Conservation (phyloP, 2,797 vertebrate genomes). For the Microchirus variegatus region DNA sequence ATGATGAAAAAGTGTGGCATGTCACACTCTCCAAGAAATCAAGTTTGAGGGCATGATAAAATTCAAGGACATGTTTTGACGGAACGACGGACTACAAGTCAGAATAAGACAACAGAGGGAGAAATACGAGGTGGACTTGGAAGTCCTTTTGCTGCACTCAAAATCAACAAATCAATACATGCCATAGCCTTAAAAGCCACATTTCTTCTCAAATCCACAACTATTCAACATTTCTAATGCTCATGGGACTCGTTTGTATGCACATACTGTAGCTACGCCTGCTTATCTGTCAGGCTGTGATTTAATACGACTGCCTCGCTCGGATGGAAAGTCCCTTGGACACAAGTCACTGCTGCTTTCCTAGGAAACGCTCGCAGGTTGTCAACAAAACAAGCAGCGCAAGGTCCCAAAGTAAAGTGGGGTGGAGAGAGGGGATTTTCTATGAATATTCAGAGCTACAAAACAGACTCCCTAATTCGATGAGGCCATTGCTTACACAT, state of each 20-base stretch:
- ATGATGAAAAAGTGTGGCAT: slow-evolving; percentile 1
- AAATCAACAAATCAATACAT: no score
- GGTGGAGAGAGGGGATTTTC: slow-evolving; percentile 62
- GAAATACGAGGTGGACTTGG: no score
- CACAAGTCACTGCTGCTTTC: slow-evolving; percentile 42
- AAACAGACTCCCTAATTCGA: slow-evolving; percentile 61
- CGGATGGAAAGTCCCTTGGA: slow-evolving; percentile 54
- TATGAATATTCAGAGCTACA: slow-evolving; percentile 75
- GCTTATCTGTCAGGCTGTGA: slow-evolving; percentile 3
- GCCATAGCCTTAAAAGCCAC: no score
- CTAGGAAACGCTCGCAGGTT: slow-evolving; percentile 48
- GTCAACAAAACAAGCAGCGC: slow-evolving; percentile 53
- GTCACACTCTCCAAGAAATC: no score
- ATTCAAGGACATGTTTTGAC: no score
- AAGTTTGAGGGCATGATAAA: no score
- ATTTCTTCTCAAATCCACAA: no score
- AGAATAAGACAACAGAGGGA: no score
- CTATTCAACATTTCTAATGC: no score
- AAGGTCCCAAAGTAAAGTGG: slow-evolving; percentile 51
- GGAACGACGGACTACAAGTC: no score
- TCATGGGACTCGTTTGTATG: not conserved
- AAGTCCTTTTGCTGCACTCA: no score
- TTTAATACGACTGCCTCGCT: slow-evolving; percentile 15
- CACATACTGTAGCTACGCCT: not conserved
- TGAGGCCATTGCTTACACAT: slow-evolving; percentile 24